Percentiles rank a stretch among this genome's conserved stretches.
These are phyloP conservation scores for Ptyas mucosa DNA, from an alignment of 2,113 vertebrate genomes.

Conservation along the genomic window DNA sequence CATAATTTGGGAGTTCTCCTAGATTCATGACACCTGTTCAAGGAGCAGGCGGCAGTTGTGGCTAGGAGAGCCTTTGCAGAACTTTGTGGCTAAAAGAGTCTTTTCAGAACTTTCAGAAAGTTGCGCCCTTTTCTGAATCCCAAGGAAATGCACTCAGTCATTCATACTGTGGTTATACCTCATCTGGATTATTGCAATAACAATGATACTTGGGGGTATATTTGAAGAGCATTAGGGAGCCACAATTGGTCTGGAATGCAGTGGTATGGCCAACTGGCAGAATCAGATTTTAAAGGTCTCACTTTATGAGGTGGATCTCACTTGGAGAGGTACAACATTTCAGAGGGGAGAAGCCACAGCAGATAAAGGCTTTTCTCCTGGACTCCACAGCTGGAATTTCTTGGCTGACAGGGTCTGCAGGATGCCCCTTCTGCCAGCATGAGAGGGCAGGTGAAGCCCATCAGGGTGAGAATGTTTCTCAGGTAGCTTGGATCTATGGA, in stretches of 20 bases:
- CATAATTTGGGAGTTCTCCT: no score
- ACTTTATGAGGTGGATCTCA: neutral
- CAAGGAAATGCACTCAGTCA: neutral
- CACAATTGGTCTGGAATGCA: neutral
- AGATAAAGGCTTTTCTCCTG: neutral
- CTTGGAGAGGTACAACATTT: neutral
- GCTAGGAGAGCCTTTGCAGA: neutral
- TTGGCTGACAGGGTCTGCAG: neutral
- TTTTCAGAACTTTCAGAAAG: neutral
- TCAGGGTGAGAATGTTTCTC: no score
- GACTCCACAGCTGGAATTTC: neutral
- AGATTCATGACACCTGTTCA: neutral
- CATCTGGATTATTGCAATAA: neutral
- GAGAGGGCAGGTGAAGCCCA: neutral
- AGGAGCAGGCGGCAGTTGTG: neutral
- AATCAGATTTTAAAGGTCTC: neutral
- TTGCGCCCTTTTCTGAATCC: neutral
- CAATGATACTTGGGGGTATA: neutral
- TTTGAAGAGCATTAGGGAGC: neutral
- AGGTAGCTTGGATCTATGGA: neutral
- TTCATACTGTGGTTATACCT: neutral
- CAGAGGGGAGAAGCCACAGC: neutral
- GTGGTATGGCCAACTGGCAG: neutral
- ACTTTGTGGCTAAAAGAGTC: neutral
- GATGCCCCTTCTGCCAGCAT: neutral